Percentiles rank a stretch among this genome's conserved stretches.
These are phyloP conservation scores for Cepaea hortensis DNA, from an alignment of 2,888 invertebrate species.

Conservation along the genomic window DNA sequence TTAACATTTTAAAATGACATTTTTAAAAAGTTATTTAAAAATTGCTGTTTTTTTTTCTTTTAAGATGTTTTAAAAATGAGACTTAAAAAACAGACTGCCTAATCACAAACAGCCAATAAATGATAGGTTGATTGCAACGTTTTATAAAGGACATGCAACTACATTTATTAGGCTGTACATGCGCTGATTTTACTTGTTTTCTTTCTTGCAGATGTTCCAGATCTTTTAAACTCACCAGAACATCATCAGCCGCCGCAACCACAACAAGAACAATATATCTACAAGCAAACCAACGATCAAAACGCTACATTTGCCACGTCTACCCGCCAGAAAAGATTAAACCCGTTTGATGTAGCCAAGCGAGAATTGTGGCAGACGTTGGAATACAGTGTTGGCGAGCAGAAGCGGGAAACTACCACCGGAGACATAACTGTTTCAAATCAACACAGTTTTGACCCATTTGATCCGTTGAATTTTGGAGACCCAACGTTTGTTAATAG, in stretches of 20 bases:
- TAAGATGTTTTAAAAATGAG: too few species aligned
- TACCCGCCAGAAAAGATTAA: background rate
- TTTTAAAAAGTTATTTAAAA: too few species aligned
- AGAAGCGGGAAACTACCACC: too few species aligned
- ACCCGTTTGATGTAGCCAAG: background rate
- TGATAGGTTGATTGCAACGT: too few species aligned
- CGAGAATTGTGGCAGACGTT: background rate
- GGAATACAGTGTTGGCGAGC: background rate
- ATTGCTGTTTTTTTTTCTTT: too few species aligned
- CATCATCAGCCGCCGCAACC: background rate
- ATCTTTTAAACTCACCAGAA: background rate
- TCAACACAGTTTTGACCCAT: background rate
- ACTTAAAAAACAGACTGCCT: too few species aligned
- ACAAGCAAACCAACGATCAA: background rate
- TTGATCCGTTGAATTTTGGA: slow-evolving; percentile 29
- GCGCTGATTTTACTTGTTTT: too few species aligned
- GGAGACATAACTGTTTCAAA: background rate
- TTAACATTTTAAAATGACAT: too few species aligned
- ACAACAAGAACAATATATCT: background rate
- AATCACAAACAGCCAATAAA: too few species aligned
- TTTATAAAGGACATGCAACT: too few species aligned
- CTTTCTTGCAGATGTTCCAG: background rate
- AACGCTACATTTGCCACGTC: background rate
- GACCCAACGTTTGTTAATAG: slow-evolving; percentile 40
- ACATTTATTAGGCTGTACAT: too few species aligned